phyloP scores from a whole-genome alignment of 1,140 invertebrate species.

The Theocolax elegans region DNA sequence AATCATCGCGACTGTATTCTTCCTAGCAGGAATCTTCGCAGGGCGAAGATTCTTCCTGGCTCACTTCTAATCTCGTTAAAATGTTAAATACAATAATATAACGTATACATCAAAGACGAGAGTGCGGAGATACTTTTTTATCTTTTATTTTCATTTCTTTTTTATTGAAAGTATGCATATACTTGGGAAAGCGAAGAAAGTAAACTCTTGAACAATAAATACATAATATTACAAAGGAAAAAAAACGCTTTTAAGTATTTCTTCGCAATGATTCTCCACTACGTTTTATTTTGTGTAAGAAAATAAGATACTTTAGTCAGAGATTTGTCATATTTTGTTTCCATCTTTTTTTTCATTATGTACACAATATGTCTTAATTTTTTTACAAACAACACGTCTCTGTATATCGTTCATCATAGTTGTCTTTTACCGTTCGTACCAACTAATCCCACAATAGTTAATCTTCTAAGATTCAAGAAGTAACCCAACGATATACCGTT shows the following conservation, averaged over 20 bases:
- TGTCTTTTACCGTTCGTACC: no score
- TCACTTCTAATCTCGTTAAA: neutral
- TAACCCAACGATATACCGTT: neutral
- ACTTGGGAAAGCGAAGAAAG: conserved; percentile 23
- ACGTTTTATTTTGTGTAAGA: conserved; percentile 34
- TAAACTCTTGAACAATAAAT: conserved; percentile 38
- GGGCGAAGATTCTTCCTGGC: neutral
- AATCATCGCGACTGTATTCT: neutral
- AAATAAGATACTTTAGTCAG: conserved; percentile 42
- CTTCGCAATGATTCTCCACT: conserved; percentile 24
- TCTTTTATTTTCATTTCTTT: no score
- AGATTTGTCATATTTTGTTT: conserved; percentile 39
- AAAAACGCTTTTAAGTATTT: conserved; percentile 38
- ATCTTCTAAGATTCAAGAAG: conserved; percentile 3
- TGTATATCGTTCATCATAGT: conserved; percentile 3
- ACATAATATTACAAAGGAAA: conserved; percentile 30
- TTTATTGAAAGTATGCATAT: conserved; percentile 18
- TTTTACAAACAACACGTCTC: conserved; percentile 36
- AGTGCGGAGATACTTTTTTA: conserved; percentile 3
- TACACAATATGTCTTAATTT: conserved; percentile 34
- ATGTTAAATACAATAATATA: conserved; percentile 35
- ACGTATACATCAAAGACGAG: conserved; percentile 35
- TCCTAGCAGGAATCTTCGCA: neutral
- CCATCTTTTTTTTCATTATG: conserved; percentile 22
- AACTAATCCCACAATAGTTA: conserved; percentile 4